Evolutionary conservation across 2,113 vertebrate genomes (phyloP).

Genomic region (Varanus salvator): DNA sequence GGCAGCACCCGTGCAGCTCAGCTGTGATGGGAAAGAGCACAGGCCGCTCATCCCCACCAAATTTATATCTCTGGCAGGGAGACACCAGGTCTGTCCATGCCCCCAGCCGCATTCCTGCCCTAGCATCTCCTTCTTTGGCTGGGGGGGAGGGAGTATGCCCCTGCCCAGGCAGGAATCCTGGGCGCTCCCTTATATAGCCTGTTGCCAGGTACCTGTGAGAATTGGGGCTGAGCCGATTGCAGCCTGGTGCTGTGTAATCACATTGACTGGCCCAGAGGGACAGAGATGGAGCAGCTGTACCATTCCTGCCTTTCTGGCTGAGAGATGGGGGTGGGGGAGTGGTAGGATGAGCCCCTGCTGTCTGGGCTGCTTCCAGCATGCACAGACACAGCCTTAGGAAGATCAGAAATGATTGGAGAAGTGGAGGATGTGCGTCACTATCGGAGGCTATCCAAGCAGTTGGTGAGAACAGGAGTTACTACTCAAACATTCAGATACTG

Average conservation of each 20-base stretch:
- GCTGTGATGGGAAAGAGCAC: slow-evolving; percentile 12
- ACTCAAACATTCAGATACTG: background rate
- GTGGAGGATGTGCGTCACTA: no score
- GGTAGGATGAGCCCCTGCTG: background rate
- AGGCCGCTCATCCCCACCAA: slow-evolving; percentile 12
- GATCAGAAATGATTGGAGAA: background rate
- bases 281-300: slow-evolving; percentile 23
- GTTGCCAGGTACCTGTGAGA: slow-evolving; percentile 58
- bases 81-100: slow-evolving; percentile 1
- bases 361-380: background rate
- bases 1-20: background rate
- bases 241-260: slow-evolving; percentile 40
- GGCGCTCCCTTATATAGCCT: slow-evolving; percentile 71
- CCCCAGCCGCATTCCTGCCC: slow-evolving; percentile 17
- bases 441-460: background rate
- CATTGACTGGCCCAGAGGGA: slow-evolving; percentile 23
- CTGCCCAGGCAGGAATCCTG: slow-evolving; percentile 17
- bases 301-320: slow-evolving; percentile 14
- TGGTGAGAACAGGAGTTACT: background rate
- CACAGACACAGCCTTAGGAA: background rate
- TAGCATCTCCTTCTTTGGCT: slow-evolving; percentile 35
- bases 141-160: background rate
- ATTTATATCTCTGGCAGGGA: slow-evolving; percentile 34
- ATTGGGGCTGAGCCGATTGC: slow-evolving; percentile 42
- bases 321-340: background rate